phyloP scores from a whole-genome alignment of 2,113 vertebrate genomes.

The Melanerpes formicivorus region DNA sequence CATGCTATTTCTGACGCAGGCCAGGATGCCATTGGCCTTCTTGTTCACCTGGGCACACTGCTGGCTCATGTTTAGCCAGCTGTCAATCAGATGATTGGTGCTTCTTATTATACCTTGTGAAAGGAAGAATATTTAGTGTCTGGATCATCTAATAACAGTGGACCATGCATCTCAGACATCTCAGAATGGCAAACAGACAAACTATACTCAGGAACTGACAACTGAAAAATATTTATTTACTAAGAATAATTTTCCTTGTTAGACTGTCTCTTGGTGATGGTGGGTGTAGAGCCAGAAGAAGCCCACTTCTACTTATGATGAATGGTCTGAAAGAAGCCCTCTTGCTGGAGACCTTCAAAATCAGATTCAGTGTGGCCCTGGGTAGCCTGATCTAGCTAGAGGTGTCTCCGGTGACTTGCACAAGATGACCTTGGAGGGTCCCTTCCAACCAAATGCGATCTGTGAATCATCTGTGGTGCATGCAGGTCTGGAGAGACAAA shows the following conservation, averaged over 20 bases:
- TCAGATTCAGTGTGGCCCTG: too few species aligned
- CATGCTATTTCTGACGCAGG: too few species aligned
- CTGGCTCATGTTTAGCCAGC: too few species aligned
- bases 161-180: background rate
- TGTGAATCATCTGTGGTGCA: too few species aligned
- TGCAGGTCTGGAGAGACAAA: background rate
- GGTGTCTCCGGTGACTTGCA: too few species aligned
- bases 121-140: background rate
- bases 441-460: too few species aligned
- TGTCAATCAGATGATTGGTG: background rate
- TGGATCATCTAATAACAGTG: background rate
- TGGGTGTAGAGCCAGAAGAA: background rate
- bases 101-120: background rate
- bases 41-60: too few species aligned
- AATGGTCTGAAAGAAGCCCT: background rate
- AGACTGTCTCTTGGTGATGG: background rate
- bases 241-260: background rate
- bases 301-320: background rate
- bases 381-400: too few species aligned
- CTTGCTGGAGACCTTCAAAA: too few species aligned
- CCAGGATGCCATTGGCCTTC: too few species aligned
- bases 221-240: background rate
- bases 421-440: too few species aligned
- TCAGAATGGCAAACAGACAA: background rate
- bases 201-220: background rate